Base-by-base conservation (phyloP, 2,888 invertebrate species). In the Congeria kusceri region DNA sequence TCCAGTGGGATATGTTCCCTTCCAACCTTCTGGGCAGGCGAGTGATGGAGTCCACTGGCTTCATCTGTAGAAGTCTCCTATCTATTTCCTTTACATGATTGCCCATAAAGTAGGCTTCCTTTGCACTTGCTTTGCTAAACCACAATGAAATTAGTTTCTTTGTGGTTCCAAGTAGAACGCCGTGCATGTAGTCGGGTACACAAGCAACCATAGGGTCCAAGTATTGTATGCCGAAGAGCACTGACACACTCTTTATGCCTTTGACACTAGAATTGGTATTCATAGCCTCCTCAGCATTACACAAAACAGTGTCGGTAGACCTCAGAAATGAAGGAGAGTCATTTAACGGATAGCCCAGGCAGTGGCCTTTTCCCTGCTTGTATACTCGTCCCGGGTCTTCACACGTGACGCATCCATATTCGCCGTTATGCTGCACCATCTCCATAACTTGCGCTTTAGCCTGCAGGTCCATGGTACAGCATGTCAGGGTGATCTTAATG, bases 391-490 rank as follows among this genome's bases (percentile, higher is more conserved):
- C 80, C 46, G 61, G 57, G 18, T 68, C 65, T 44, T 58, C 63
- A 65, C 80, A 80, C 15, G 47, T 44, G 11, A 76, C 13, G 47
- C 80, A 80, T 23, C 71, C 71, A 72, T 44, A 63, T 57, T 63
- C 39, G 0, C 80, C 80, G 72, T 80, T 80, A 59, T 76, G 76
- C 28, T 71, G 75, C 5, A 65, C 67, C 75, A 76, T 80, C n/a
- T 76, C 61, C 27, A 61, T 58, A 13, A 71, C 39, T 11, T n/a
- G n/a, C n/a, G n/a, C n/a, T n/a, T n/a, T n/a, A n/a, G n/a, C n/a
- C n/a, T n/a, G n/a, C n/a, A n/a, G n/a, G n/a, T n/a, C n/a, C n/a
- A n/a, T n/a, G n/a, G n/a, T n/a, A n/a, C n/a, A n/a, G n/a, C n/a
- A n/a, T 71, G 58, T 32, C 11, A 32, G 32, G 32, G 32, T 32